Conservation (phyloP, 2,797 vertebrate species). For the Pseudomugil gertrudae region DNA sequence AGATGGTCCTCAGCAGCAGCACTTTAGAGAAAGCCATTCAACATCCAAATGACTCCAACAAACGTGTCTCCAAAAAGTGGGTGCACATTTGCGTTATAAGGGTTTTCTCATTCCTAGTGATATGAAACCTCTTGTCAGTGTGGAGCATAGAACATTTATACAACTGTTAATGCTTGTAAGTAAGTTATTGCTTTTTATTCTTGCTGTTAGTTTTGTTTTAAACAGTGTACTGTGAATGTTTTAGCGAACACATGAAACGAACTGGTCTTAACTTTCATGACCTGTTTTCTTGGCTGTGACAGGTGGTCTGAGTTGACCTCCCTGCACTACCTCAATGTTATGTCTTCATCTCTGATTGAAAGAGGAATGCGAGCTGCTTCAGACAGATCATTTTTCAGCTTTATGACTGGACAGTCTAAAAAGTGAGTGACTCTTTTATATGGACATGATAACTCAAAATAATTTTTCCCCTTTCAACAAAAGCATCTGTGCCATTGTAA, state of each 20-base stretch:
- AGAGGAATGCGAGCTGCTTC: slow-evolving; percentile 50
- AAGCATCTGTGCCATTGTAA: slow-evolving; percentile 55
- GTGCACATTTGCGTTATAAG: slow-evolving; percentile 51
- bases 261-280: slow-evolving; percentile 33
- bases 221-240: not conserved
- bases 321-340: slow-evolving; percentile 60
- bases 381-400: slow-evolving; percentile 62
- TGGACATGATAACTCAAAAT: slow-evolving; percentile 35
- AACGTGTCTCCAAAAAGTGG: slow-evolving; percentile 49
- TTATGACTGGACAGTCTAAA: slow-evolving; percentile 40
- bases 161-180: slow-evolving; percentile 17
- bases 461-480: slow-evolving; percentile 27
- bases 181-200: slow-evolving; percentile 2
- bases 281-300: slow-evolving; percentile 53
- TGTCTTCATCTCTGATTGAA: slow-evolving; percentile 75
- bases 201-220: slow-evolving; percentile 2
- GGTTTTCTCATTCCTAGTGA: slow-evolving; percentile 33
- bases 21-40: slow-evolving; percentile 64
- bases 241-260: slow-evolving; percentile 33
- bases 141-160: slow-evolving; percentile 23
- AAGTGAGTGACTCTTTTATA: slow-evolving; percentile 50
- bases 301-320: slow-evolving; percentile 75
- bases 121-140: slow-evolving; percentile 48
- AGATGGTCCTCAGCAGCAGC: slow-evolving; percentile 70
- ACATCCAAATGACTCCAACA: slow-evolving; percentile 52